Percentiles rank a stretch among this genome's conserved stretches.
Conservation (phyloP, 2,888 invertebrate genomes). For the Eucera pruinosa region DNA sequence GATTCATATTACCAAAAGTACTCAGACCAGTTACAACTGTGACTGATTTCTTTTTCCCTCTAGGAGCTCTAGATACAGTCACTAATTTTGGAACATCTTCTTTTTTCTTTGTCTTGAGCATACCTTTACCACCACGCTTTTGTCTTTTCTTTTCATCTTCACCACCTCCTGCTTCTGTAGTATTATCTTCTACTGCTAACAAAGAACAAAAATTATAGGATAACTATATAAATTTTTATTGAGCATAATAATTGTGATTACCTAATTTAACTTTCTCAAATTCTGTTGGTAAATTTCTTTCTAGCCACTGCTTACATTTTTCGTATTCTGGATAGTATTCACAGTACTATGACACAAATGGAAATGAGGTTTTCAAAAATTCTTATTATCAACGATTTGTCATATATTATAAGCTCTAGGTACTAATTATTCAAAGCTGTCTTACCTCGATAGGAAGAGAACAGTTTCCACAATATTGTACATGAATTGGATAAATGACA, state of each 20-base stretch:
- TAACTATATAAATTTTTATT: not conserved
- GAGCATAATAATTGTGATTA: slow-evolving; percentile 77
- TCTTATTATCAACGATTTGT: slow-evolving; percentile 7
- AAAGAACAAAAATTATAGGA: not conserved
- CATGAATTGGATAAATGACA: slow-evolving; percentile 92
- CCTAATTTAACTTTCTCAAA: slow-evolving; percentile 94
- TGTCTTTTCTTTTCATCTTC: slow-evolving; percentile 98
- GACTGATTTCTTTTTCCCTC: slow-evolving; percentile 99
- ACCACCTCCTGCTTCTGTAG: slow-evolving; percentile 89
- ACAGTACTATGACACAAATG: slow-evolving; percentile 90
- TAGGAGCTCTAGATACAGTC: slow-evolving; percentile 93
- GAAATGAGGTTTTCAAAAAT: slow-evolving; percentile 75
- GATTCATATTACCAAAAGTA: slow-evolving; percentile 90
- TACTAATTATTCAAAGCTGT: not conserved
- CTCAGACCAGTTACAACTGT: slow-evolving; percentile 98
- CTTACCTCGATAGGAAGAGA: slow-evolving; percentile 95
- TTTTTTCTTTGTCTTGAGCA: slow-evolving; percentile 97
- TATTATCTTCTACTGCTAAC: slow-evolving; percentile 83
- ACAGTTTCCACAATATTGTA: slow-evolving; percentile 97
- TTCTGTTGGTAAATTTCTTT: slow-evolving; percentile 96
- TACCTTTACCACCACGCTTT: slow-evolving; percentile 98
- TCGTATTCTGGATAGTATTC: slow-evolving; percentile 99
- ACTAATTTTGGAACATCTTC: slow-evolving; percentile 95
- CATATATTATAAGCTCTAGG: slow-evolving; percentile 9
- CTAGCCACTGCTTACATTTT: slow-evolving; percentile 98